Evolutionary conservation across 2,113 vertebrate species (phyloP).

Genomic region (Turdus rufiventris): DNA sequence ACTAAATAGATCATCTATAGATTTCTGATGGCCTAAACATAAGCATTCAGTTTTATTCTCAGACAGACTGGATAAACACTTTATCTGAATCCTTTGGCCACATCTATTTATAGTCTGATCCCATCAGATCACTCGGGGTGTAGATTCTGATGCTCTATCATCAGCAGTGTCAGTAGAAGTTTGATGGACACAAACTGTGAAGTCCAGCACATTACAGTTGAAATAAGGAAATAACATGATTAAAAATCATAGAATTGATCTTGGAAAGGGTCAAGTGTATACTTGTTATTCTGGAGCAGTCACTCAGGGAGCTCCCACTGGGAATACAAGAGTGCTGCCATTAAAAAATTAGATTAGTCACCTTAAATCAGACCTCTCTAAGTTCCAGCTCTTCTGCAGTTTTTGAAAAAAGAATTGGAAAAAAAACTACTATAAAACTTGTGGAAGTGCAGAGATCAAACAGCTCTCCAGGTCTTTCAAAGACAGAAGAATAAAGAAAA

Average conservation of each 20-base stretch:
- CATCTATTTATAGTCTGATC: background rate
- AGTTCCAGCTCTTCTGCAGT: background rate
- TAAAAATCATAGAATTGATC: background rate
- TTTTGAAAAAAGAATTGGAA: background rate
- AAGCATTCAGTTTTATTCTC: background rate
- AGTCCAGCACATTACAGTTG: background rate
- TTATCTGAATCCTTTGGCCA: background rate
- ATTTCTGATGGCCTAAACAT: background rate
- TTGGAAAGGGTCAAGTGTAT: background rate
- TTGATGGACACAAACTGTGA: background rate
- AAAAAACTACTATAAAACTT: background rate
- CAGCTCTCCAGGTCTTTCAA: background rate
- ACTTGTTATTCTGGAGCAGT: background rate
- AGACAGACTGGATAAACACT: background rate
- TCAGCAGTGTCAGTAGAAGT: background rate
- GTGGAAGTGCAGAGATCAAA: background rate
- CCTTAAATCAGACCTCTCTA: background rate
- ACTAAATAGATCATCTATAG: background rate
- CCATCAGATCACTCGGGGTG: rapidly evolving
- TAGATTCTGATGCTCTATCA: background rate
- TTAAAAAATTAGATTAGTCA: background rate
- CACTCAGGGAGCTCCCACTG: background rate
- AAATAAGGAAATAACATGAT: background rate
- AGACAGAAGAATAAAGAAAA: background rate
- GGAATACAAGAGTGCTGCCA: background rate